Evolutionary conservation across 2,888 invertebrate species (phyloP).

Genomic region (Scelioninae gen. 1): DNA sequence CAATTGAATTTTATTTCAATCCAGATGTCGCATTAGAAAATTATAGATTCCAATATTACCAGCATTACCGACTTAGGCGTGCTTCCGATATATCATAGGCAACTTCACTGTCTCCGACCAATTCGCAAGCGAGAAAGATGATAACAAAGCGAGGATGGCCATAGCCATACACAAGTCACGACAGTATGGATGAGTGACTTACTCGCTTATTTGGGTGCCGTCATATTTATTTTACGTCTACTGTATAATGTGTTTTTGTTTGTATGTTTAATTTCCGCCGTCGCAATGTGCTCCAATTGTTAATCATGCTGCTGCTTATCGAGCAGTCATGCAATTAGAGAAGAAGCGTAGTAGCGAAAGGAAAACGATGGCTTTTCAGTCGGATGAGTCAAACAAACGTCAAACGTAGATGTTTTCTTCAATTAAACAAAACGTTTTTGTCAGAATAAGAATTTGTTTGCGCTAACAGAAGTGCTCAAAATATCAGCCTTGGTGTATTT

Average conservation of each 20-base stretch:
- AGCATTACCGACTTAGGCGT: too few species aligned
- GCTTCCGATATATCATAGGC: too few species aligned
- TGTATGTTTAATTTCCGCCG: neutral
- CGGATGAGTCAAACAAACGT: conserved; percentile 49
- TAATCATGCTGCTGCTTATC: neutral
- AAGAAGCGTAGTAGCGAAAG: neutral
- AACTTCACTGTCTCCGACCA: neutral
- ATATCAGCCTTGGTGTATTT: neutral
- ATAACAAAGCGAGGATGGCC: neutral
- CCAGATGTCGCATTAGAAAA: too few species aligned
- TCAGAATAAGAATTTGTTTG: conserved; percentile 14
- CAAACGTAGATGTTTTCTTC: conserved; percentile 53
- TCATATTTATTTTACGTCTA: conserved; percentile 26
- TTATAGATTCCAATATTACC: too few species aligned
- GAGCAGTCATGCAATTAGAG: neutral
- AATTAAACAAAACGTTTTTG: conserved; percentile 4
- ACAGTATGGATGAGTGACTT: conserved; percentile 30
- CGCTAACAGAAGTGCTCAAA: neutral
- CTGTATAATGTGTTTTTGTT: conserved; percentile 10
- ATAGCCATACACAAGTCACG: too few species aligned
- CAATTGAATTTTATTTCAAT: too few species aligned
- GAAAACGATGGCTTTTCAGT: conserved; percentile 28
- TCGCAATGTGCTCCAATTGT: neutral
- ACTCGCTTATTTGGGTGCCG: conserved; percentile 20
- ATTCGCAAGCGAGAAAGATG: neutral